Conservation (phyloP, 2,113 vertebrate species). For the Heterotilapia buettikoferi region DNA sequence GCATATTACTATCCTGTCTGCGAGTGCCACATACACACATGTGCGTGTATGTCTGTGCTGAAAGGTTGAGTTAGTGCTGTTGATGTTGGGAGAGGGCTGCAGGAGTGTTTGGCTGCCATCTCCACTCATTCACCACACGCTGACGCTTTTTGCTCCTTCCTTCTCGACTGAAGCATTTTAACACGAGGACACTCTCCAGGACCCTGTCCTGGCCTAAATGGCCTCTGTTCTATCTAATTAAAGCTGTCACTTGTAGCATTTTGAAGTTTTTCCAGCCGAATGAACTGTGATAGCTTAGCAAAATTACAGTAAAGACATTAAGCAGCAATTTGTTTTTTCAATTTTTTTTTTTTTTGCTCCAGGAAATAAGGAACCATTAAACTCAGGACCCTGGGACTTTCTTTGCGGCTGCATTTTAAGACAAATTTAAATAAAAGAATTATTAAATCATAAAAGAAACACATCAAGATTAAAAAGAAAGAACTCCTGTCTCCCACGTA, state of each 20-base stretch:
- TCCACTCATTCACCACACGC: constrained; percentile 18
- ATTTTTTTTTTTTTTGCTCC: neutral
- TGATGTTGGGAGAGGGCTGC: constrained; percentile 48
- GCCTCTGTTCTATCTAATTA: constrained; percentile 31
- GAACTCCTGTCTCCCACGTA: neutral
- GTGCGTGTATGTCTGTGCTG: neutral
- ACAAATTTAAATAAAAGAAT: neutral
- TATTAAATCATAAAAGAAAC: neutral
- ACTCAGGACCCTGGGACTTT: neutral
- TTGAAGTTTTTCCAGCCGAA: neutral
- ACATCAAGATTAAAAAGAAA: neutral
- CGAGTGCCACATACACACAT: neutral
- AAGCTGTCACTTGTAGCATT: constrained; percentile 29
- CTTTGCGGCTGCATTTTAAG: accelerated
- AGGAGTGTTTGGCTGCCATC: constrained; percentile 43
- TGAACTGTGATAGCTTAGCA: constrained; percentile 10
- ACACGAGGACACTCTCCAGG: constrained; percentile 25
- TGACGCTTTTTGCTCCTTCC: constrained; percentile 41
- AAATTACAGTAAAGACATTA: constrained; percentile 1
- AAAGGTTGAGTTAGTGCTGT: constrained; percentile 44
- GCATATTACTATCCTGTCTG: constrained; percentile 9
- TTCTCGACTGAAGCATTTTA: constrained; percentile 21
- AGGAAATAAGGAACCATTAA: neutral
- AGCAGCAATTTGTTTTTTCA: neutral
- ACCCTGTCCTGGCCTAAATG: constrained; percentile 24